Evolutionary conservation across 2,888 invertebrate genomes (phyloP).

Genomic region (Eretmocerus hayati): DNA sequence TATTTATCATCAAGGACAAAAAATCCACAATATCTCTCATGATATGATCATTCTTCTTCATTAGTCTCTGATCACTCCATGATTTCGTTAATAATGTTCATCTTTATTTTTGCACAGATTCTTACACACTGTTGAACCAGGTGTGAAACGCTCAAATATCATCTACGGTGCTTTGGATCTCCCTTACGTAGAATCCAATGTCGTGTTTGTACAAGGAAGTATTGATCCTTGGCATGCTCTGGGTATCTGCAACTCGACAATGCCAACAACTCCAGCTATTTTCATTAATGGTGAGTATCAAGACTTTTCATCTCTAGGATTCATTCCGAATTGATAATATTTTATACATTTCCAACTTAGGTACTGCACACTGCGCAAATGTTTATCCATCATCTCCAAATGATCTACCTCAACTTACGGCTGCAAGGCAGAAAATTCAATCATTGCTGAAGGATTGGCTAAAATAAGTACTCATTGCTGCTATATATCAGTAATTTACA

Average conservation of each 20-base stretch:
- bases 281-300: slow-evolving; percentile 64
- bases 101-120: slow-evolving; percentile 22
- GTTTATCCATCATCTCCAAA: slow-evolving; percentile 71
- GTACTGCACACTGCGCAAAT: slow-evolving; percentile 91
- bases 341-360: slow-evolving; percentile 47
- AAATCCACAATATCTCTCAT: too few species aligned
- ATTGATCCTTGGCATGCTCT: slow-evolving; percentile 85
- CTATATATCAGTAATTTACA: too few species aligned
- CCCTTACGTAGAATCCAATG: slow-evolving; percentile 54
- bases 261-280: slow-evolving; percentile 60
- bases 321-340: neutral
- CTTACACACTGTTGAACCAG: slow-evolving; percentile 53
- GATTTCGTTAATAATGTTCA: slow-evolving; percentile 1
- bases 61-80: neutral
- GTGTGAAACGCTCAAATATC: slow-evolving; percentile 67
- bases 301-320: neutral
- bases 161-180: slow-evolving; percentile 71
- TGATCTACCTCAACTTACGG: slow-evolving; percentile 62
- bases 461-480: too few species aligned
- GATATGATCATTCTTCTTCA: neutral
- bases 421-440: slow-evolving; percentile 61
- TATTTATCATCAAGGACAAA: too few species aligned
- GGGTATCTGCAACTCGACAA: slow-evolving; percentile 58
- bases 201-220: slow-evolving; percentile 81
- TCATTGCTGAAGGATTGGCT: slow-evolving; percentile 55